Evolutionary conservation across 2,113 vertebrate genomes (phyloP), one percentile per base, ranked within the genome.

Genomic region (Crotophaga sulcirostris): DNA sequence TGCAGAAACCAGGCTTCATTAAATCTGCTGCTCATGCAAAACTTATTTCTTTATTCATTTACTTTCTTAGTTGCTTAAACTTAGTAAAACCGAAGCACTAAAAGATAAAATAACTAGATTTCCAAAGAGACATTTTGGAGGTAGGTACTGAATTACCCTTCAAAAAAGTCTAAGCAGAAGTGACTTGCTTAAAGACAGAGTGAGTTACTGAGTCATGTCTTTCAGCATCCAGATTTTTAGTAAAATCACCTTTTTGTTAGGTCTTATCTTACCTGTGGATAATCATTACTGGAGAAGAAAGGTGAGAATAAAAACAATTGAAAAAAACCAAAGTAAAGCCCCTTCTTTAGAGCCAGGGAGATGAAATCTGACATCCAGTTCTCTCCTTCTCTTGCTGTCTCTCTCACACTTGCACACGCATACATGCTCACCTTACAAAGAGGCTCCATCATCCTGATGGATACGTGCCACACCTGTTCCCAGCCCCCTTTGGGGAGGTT

Each of bases 401-500:
- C 60, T 87, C 79, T 63, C 33, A 3, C 40, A 8, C 63, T 83
- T 28, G 8, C 15, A 38, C 16, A 72, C 5, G 3, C 31, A 52
- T 5, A 16, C 67, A 67, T 4, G 18, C 26, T 26, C 26, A 26
- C 49, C 58, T 70, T 5, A 1, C 26, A 58, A 74, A 69, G 64
- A 77, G 0, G 38, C 86, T 84, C 75, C 83, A 60, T 73, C 73
- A 52, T 80, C 21, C 11, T 87, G 92, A 95, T 72, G 90, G 83
- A 59, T 47, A 51, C 16, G 31, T 87, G 90, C 83, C 92, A 92
- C 94, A 96, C 76, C 93, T 96, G 96, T 51, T 96, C 83, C 92
- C 94, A 87, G 79, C 88, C 90, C 60, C 90, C 83, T 87, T 56
- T 56, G 40, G 85, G 85, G 88, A 89, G 86, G 76, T 94, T 95